Evolutionary conservation across 1,140 invertebrate species (phyloP), one percentile per base, ranked within the genome.

Genomic region (Linepithema humile): DNA sequence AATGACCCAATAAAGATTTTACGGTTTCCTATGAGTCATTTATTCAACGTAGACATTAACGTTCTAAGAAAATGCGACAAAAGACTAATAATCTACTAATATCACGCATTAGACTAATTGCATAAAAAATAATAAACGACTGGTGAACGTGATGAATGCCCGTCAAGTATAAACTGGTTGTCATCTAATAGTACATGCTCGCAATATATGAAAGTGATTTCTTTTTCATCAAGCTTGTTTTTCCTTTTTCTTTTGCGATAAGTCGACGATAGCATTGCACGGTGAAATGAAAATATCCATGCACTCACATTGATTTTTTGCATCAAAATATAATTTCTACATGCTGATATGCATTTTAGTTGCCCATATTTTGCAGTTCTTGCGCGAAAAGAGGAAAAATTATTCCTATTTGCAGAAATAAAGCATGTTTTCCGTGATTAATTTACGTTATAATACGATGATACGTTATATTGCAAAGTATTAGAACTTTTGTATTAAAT

Each of bases 161-260:
- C 67, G 53, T 50, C 85, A 32, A 53, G n/a, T 53, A 40, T 15
- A n/a, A 50, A 57, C 20, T 60, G 23, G 26, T 48, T 26, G 26
- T 53, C 29, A 73, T 72, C 29, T 65, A 59, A 12, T 20, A n/a
- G n/a, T n/a, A 55, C 23, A 10, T 53, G 12, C 7, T 40, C n/a
- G 23, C 10, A 35, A 32, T 7, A n/a, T 48, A 45, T 45, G 74
- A 70, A 75, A 87, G 59, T 64, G 45, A 85, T 82, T 85, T 85
- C 57, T 72, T 88, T 88, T 88, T 50, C 43, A 1, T 5, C 9
- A 65, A 40, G 32, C 23, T 10, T 35, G 43, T 38, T 23, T 43
- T 38, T 59, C 67, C 26, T 57, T 80, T 57, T 85, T 87, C 75
- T 77, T 65, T 65, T 73, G 40, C 53, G 17, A 15, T n/a, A 43